Evolutionary conservation across 2,888 invertebrate genomes (phyloP).

Genomic region (Caenorhabditis plicata): DNA sequence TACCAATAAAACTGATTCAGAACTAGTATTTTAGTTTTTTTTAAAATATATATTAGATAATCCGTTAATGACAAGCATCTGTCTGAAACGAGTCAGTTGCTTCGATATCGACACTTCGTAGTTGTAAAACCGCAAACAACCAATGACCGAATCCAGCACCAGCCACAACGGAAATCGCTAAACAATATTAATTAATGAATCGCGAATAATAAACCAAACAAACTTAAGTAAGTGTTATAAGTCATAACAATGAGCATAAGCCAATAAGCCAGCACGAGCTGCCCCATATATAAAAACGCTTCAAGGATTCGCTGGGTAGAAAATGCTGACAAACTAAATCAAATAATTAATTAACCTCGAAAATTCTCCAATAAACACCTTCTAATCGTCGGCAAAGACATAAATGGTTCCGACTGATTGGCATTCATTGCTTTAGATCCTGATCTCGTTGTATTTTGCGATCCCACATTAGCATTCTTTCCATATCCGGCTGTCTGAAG

Average conservation of each 20-base stretch:
- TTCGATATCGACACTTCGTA: conserved; percentile 40
- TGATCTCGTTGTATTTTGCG: too few species aligned
- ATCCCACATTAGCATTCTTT: too few species aligned
- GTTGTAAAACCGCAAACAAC: conserved; percentile 53
- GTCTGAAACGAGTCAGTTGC: conserved; percentile 49
- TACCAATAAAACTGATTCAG: too few species aligned
- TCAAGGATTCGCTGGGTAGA: conserved; percentile 29
- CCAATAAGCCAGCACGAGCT: conserved; percentile 61
- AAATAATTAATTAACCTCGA: too few species aligned
- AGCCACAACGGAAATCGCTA: conserved; percentile 54
- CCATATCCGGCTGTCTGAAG: too few species aligned
- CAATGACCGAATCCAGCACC: conserved; percentile 61
- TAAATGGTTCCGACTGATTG: conserved; percentile 20
- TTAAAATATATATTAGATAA: too few species aligned
- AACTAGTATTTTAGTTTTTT: too few species aligned
- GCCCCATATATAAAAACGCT: conserved; percentile 39
- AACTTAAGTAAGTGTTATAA: conserved; percentile 59
- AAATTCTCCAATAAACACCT: not conserved
- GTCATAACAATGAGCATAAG: conserved; percentile 64
- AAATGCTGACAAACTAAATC: conserved; percentile 10
- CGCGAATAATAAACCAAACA: conserved; percentile 6
- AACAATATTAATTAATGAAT: conserved; percentile 1
- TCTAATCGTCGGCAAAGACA: conserved; percentile 2
- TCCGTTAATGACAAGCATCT: conserved; percentile 58
- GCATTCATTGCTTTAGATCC: conserved; percentile 5